phyloP scores from a whole-genome alignment of 2,888 invertebrate species.

The Colletes collaris region DNA sequence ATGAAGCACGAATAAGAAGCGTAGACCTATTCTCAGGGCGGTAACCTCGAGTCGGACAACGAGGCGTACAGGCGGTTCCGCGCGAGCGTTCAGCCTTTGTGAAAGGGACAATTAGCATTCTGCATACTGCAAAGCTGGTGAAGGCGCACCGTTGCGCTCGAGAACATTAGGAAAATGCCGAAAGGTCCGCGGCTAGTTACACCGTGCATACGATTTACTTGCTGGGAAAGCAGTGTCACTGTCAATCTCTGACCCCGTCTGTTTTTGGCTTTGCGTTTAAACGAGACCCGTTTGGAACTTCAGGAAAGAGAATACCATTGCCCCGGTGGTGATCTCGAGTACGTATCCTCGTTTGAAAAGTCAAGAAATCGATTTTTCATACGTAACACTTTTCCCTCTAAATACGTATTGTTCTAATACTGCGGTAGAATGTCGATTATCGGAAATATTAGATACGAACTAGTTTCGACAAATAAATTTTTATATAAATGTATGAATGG shows the following conservation, averaged over 20 bases:
- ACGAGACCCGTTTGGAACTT: conserved; percentile 8
- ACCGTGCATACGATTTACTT: conserved; percentile 30
- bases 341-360: too few species aligned
- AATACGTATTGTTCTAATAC: too few species aligned
- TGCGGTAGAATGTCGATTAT: too few species aligned
- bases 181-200: conserved; percentile 49
- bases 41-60: conserved; percentile 37
- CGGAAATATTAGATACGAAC: too few species aligned
- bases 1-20: conserved; percentile 17
- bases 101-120: conserved; percentile 74
- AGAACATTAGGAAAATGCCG: conserved; percentile 61
- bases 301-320: neutral
- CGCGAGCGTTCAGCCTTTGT: conserved; percentile 61
- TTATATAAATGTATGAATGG: too few species aligned
- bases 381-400: too few species aligned
- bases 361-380: too few species aligned
- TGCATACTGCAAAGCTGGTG: conserved; percentile 54
- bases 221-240: conserved; percentile 8
- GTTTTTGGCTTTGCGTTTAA: neutral
- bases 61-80: conserved; percentile 14
- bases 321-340: too few species aligned
- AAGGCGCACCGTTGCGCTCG: conserved; percentile 14
- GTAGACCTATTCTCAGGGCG: conserved; percentile 48
- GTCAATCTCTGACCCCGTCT: neutral
- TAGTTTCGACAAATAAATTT: too few species aligned